Base-by-base conservation (phyloP, 2,113 vertebrate genomes). In the Chlamydotis undulata region DNA sequence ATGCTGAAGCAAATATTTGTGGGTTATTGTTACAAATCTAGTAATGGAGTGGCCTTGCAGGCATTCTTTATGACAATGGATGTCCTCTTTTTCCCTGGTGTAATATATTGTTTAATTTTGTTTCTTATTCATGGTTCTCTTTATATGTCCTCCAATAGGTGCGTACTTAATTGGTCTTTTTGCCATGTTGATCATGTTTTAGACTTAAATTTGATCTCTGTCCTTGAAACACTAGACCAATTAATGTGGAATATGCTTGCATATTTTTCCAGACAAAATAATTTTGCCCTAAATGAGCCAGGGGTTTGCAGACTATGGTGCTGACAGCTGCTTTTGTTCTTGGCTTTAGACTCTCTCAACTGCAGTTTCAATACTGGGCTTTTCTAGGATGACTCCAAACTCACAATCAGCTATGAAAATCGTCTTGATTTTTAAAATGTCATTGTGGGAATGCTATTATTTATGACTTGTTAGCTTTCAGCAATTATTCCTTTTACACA, bases 1-100 rank as follows among this genome's bases (percentile, higher is more conserved):
- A 92, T 28, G 95, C 90, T 56, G 92, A 96, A 92, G 33, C 47
- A 80, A 94, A 96, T 53, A 68, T 35, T 0, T 90, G 84, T 78
- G 92, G 95, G 94, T 94, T 43, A 33, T 65, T 75, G 7, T 68
- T 75, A 49, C 63, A 37, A 71, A 56, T 52, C 15, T 77, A 52
- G 10, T 41, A 75, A 75, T 57, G n/a, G 19, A 31, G 21, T 80
- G 43, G 57, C 69, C 75, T 75, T 1, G 3, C 25, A 53, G 55
- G 37, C 8, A 29, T 83, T 70, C 37, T 57, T 68, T 83, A 23
- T 39, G 56, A 25, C 35, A n/a, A 8, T 59, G 39, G 10, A 33
- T 74, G 19, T 13, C 41, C 13, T 6, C 4, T 37, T 60, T 75
- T 70, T 52, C 12, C 52, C 19, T 87, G 24, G 9, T 76, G 24